Percentiles rank a stretch among this genome's conserved stretches.
phyloP scores from a whole-genome alignment of 2,888 invertebrate genomes.

The Lochmaea crataegi region DNA sequence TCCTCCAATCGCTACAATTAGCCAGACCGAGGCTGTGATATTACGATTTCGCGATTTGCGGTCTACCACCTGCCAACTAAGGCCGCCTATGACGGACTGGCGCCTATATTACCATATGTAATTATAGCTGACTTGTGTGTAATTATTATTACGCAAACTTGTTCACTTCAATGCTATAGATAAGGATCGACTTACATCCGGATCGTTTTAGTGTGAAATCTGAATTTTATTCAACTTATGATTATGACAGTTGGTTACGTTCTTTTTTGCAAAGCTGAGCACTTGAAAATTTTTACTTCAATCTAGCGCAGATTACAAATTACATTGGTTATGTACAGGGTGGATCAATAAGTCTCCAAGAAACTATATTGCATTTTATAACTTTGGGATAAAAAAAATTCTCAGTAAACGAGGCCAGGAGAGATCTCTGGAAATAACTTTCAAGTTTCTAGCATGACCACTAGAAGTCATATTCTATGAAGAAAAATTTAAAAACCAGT shows the following conservation, averaged over 20 bases:
- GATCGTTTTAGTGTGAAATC: conserved; percentile 28
- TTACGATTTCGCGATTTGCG: conserved; percentile 37
- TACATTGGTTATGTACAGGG: no score
- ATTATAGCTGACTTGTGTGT: conserved; percentile 45
- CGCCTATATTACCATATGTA: conserved; percentile 51
- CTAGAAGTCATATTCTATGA: no score
- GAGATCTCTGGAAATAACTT: no score
- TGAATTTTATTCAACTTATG: conserved; percentile 12
- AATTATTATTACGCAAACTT: conserved; percentile 48
- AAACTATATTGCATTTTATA: no score
- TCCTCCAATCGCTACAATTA: neutral
- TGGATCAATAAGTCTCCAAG: no score
- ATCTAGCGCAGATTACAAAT: no score
- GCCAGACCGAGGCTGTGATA: conserved; percentile 1
- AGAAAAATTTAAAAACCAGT: no score
- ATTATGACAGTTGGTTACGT: conserved; percentile 3
- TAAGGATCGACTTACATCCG: conserved; percentile 41
- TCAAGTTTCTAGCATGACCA: no score
- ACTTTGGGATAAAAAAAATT: no score
- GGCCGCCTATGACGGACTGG: conserved; percentile 45
- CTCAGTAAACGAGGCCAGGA: no score
- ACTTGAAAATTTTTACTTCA: no score
- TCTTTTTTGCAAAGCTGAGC: neutral
- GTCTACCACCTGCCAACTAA: conserved; percentile 47
- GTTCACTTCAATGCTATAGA: conserved; percentile 30